Conservation (phyloP, 2,113 vertebrate genomes). For the Nothocercus nigrocapillus region DNA sequence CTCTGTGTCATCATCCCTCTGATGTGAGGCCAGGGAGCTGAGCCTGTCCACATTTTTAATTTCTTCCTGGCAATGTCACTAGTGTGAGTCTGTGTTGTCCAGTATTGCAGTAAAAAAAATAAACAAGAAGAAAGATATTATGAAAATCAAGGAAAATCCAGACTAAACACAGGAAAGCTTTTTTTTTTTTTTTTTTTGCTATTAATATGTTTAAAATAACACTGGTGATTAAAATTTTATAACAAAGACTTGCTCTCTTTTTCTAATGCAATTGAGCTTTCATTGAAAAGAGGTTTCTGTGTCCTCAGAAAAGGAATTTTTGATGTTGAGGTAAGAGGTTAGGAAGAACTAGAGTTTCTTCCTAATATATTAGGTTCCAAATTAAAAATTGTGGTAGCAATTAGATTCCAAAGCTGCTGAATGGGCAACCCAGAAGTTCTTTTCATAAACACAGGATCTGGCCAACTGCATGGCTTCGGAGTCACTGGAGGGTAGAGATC, state of each 20-base stretch:
- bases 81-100: constrained; percentile 16
- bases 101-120: constrained; percentile 25
- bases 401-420: not conserved
- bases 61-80: constrained; percentile 11
- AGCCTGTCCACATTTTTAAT: not conserved
- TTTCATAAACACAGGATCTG: not conserved
- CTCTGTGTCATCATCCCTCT: not conserved
- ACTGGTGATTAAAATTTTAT: constrained; percentile 47
- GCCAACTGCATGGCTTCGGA: not conserved
- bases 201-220: constrained; percentile 44
- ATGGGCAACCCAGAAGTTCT: not conserved
- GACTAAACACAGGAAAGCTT: constrained; percentile 45
- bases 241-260: constrained; percentile 25
- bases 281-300: constrained; percentile 35
- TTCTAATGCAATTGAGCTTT: constrained; percentile 16
- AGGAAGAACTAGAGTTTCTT: not conserved
- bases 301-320: constrained; percentile 5
- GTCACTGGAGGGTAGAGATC: not conserved
- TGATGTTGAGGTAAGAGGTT: not conserved
- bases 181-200: constrained; percentile 5
- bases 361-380: constrained; percentile 25
- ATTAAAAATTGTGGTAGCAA: constrained; percentile 25
- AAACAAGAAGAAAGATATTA: constrained; percentile 56
- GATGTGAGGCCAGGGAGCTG: constrained; percentile 40
- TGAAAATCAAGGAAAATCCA: constrained; percentile 62